These are phyloP conservation scores for Belgica antarctica DNA, from an alignment of 2,888 invertebrate species.

Conservation along the genomic window DNA sequence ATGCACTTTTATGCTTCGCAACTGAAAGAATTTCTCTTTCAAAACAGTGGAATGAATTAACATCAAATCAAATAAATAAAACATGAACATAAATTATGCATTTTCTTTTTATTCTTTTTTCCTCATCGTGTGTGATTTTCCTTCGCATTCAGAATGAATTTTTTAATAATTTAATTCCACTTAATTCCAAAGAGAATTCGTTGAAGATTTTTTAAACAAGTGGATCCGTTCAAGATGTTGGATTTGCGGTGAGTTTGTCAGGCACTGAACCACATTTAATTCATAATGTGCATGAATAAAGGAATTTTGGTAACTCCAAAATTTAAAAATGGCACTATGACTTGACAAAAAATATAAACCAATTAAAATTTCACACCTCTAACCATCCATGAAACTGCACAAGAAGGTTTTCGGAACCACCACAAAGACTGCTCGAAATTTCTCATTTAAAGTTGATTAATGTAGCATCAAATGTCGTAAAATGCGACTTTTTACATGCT, in stretches of 20 bases:
- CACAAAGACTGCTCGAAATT: neutral
- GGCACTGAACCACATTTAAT: too few species aligned
- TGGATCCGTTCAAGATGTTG: too few species aligned
- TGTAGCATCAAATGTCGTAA: neutral
- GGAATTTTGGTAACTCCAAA: too few species aligned
- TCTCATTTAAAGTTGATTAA: too few species aligned
- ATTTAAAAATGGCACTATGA: too few species aligned
- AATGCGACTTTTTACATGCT: neutral
- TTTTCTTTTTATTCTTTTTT: neutral
- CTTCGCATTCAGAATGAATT: neutral
- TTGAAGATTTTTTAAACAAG: too few species aligned
- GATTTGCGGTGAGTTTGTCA: too few species aligned
- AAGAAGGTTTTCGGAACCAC: neutral
- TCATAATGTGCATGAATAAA: too few species aligned
- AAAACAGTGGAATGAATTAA: conserved; percentile 22
- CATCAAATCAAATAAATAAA: conserved; percentile 36
- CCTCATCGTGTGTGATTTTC: neutral
- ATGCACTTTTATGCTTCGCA: neutral
- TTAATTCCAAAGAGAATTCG: too few species aligned
- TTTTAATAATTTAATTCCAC: conserved; percentile 11
- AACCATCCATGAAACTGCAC: neutral
- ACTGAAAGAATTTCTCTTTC: neutral
- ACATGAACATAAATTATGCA: neutral
- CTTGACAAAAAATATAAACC: neutral
- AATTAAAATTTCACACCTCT: neutral